Percentiles rank a stretch among this genome's conserved stretches.
phyloP scores from a whole-genome alignment of 1,140 invertebrate genomes.

The Leguminivora glycinivorella region DNA sequence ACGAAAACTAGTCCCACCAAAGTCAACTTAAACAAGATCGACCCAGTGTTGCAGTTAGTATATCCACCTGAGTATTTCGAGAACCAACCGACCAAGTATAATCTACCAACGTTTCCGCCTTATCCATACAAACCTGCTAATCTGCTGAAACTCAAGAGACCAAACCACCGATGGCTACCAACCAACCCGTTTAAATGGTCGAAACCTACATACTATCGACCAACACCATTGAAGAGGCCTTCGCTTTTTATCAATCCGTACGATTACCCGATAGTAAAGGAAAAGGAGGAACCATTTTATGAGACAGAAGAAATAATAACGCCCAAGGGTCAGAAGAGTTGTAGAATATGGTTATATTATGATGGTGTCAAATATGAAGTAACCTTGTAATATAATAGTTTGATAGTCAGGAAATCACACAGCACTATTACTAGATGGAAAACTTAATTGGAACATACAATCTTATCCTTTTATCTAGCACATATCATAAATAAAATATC shows the following conservation, averaged over 20 bases:
- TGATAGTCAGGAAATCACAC: not conserved
- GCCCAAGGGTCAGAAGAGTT: slow-evolving; percentile 44
- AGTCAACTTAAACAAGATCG: not conserved
- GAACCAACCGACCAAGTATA: not conserved
- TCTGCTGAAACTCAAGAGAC: not conserved
- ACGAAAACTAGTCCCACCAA: not conserved
- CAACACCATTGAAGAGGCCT: not conserved
- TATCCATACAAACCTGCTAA: not conserved
- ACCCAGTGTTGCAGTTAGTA: slow-evolving; percentile 11
- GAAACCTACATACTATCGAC: slow-evolving; percentile 20
- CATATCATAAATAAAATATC: no score
- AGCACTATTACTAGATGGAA: not conserved
- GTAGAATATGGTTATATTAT: slow-evolving; percentile 60
- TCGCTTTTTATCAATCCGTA: slow-evolving; percentile 13
- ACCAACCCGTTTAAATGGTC: slow-evolving; percentile 20
- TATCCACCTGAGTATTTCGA: slow-evolving; percentile 17
- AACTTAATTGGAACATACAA: no score
- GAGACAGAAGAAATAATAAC: slow-evolving; percentile 41
- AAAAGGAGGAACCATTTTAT: slow-evolving; percentile 33
- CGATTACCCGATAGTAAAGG: not conserved
- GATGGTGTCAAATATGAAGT: slow-evolving; percentile 63
- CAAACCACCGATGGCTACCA: not conserved
- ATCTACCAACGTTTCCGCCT: not conserved
- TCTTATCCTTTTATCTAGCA: no score
- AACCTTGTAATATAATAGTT: slow-evolving; percentile 30